These are phyloP conservation scores for Geodia barretti DNA, from an alignment of 37 sponge, comb jelly and placozoan species.

Conservation along the genomic window DNA sequence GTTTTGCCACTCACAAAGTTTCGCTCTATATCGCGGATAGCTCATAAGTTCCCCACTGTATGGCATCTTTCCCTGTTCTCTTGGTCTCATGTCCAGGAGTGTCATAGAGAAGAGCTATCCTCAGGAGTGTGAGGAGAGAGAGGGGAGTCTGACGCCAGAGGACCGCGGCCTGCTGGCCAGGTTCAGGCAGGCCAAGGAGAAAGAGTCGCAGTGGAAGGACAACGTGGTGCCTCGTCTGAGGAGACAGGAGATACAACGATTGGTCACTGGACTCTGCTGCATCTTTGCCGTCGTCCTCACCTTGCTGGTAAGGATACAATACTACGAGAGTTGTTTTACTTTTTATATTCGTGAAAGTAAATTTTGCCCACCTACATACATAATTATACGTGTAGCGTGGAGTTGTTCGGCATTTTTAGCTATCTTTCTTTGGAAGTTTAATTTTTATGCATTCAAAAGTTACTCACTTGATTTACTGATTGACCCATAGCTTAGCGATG, in stretches of 20 bases:
- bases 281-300: not conserved
- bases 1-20: too few relatives aligned
- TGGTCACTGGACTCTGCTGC: not conserved
- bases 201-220: not conserved
- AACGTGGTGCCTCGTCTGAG: not conserved
- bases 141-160: conserved; percentile 16
- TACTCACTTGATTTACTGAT: too few relatives aligned
- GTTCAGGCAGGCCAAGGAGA: not conserved
- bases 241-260: not conserved
- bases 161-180: conserved; percentile 2
- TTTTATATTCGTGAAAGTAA: too few relatives aligned
- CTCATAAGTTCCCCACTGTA: not conserved
- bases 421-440: too few relatives aligned
- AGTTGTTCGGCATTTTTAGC: too few relatives aligned
- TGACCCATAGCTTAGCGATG: too few relatives aligned
- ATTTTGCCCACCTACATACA: too few relatives aligned
- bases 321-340: too few relatives aligned
- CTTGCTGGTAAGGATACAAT: not conserved
- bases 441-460: too few relatives aligned
- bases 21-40: not conserved
- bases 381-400: too few relatives aligned
- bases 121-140: not conserved
- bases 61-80: not conserved
- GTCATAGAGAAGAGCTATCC: conserved; percentile 20
- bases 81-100: conserved; percentile 32